phyloP scores from a whole-genome alignment of 2,888 invertebrate species.

The Aelia acuminata region DNA sequence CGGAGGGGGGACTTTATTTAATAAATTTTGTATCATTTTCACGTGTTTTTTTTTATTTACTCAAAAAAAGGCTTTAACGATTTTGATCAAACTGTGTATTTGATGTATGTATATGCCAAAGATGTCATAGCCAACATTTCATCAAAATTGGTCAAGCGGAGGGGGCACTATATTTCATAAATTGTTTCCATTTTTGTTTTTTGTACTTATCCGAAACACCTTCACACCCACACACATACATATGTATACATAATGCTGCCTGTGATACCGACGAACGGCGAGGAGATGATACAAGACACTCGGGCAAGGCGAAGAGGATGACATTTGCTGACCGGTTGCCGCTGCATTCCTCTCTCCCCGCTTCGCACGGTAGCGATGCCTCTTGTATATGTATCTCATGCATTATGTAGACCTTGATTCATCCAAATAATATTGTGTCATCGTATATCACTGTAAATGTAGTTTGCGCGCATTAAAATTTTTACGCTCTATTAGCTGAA shows the following conservation, averaged over 20 bases:
- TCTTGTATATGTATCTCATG: constrained; percentile 29
- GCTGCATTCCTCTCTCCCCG: constrained; percentile 22
- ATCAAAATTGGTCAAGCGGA: no score
- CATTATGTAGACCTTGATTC: background rate
- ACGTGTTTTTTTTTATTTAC: no score
- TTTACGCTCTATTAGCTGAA: background rate
- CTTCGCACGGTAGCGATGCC: background rate
- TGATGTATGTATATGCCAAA: no score
- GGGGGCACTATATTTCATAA: no score
- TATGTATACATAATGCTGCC: background rate
- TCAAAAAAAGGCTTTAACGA: no score
- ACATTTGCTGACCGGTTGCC: constrained; percentile 39
- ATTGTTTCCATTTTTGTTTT: no score
- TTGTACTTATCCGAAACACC: no score
- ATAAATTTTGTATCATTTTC: no score
- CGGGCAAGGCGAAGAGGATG: background rate
- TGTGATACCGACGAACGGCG: background rate
- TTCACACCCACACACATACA: no score
- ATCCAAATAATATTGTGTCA: background rate
- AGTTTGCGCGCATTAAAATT: background rate
- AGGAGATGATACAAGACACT: background rate
- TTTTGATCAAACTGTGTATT: no score
- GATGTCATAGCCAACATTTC: no score
- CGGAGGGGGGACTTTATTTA: no score
- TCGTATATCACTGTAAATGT: background rate